Evolutionary conservation across 1,140 invertebrate species (phyloP).

Genomic region (Amphibalanus amphitrite): DNA sequence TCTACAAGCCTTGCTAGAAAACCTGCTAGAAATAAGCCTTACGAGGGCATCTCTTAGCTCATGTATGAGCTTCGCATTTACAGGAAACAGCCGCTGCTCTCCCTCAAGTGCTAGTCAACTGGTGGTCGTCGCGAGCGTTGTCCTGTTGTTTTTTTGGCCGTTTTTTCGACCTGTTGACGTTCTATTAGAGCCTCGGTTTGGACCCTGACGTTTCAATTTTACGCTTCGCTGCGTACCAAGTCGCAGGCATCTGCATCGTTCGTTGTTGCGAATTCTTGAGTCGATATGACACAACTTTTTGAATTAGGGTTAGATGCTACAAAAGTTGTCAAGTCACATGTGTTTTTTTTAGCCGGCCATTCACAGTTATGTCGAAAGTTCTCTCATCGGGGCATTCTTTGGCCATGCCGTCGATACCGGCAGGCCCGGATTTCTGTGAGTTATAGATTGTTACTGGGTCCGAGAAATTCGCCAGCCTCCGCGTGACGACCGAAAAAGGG

Average conservation of each 20-base stretch:
- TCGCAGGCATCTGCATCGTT: neutral
- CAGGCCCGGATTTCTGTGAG: neutral
- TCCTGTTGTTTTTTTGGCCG: no score
- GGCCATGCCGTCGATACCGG: neutral
- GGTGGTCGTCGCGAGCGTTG: no score
- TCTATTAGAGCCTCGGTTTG: neutral
- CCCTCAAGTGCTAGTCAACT: no score
- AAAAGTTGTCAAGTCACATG: neutral
- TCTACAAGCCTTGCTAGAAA: no score
- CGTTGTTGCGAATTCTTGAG: neutral
- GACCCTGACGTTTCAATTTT: neutral
- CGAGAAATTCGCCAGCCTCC: neutral
- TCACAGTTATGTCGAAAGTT: neutral
- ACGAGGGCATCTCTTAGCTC: no score
- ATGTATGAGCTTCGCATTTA: no score
- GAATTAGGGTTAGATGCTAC: neutral
- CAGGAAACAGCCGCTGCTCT: no score
- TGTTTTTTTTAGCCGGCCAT: neutral
- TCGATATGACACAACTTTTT: neutral
- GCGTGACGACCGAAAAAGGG: neutral
- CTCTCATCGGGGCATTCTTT: neutral
- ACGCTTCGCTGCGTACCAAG: neutral
- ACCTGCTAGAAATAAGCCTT: no score
- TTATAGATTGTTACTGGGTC: neutral
- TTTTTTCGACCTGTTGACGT: no score